These are phyloP conservation scores for Agriopis aurantiaria DNA, from an alignment of 2,888 invertebrate species.

Conservation along the genomic window DNA sequence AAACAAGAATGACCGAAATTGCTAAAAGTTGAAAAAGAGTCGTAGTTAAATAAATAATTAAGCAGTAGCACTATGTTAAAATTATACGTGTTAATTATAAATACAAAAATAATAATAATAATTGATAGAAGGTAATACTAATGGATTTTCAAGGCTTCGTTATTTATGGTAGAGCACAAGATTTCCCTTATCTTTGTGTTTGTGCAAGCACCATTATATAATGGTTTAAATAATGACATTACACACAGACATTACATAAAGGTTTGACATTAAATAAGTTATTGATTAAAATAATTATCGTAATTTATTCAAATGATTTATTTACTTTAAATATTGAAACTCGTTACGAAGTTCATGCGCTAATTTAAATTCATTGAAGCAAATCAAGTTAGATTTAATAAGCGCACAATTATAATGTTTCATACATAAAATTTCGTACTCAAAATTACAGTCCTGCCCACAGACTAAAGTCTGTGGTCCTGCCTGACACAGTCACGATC, in stretches of 20 bases:
- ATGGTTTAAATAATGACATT: conserved; percentile 16
- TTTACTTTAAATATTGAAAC: conserved; percentile 27
- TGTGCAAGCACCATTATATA: conserved; percentile 11
- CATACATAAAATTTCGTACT: background rate
- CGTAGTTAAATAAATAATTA: too few relatives aligned
- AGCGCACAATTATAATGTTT: conserved; percentile 9
- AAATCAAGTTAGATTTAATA: conserved; percentile 16
- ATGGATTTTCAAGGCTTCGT: conserved; percentile 13
- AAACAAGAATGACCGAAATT: too few relatives aligned
- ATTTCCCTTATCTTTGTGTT: conserved; percentile 10
- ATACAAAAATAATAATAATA: background rate
- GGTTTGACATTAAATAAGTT: conserved; percentile 23
- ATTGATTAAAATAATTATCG: conserved; percentile 22
- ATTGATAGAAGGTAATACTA: conserved; percentile 1
- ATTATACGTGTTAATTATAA: background rate
- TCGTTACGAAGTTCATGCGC: conserved; percentile 20
- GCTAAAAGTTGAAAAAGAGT: too few relatives aligned
- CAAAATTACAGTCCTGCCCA: background rate
- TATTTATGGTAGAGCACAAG: background rate
- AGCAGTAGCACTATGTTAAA: background rate
- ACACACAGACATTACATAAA: too few relatives aligned
- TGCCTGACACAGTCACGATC: too few relatives aligned
- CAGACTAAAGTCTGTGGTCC: too few relatives aligned
- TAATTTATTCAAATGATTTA: conserved; percentile 28
- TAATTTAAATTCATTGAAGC: conserved; percentile 28